Conservation (phyloP, 2,797 vertebrate species). For the Pseudopleuronectes americanus region DNA sequence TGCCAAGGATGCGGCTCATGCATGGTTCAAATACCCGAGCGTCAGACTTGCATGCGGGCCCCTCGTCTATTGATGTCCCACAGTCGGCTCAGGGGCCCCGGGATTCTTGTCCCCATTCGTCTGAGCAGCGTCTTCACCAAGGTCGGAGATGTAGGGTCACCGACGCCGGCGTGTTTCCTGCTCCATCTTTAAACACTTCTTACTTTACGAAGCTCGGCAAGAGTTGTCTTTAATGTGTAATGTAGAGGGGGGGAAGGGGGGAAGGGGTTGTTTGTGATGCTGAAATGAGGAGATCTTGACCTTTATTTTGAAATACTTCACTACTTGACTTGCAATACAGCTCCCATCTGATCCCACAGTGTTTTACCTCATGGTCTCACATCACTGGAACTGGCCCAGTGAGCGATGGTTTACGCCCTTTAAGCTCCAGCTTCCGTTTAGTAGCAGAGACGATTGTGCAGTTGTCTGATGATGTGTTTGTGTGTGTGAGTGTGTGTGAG, state of each 20-base stretch:
- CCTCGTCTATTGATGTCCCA: conserved; percentile 53
- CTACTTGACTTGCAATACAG: conserved; percentile 36
- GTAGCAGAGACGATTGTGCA: conserved; percentile 53
- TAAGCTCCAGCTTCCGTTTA: conserved; percentile 53
- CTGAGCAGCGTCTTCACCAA: conserved; percentile 61
- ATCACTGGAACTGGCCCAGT: conserved; percentile 52
- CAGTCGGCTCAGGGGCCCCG: conserved; percentile 70
- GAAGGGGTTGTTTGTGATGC: neutral
- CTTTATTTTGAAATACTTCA: conserved; percentile 25
- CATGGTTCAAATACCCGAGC: conserved; percentile 76
- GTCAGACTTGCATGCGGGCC: conserved; percentile 52
- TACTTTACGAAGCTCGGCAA: conserved; percentile 13
- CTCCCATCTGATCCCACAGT: conserved; percentile 17
- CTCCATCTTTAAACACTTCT: conserved; percentile 8
- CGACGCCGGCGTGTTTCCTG: conserved; percentile 1
- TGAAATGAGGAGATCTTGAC: neutral
- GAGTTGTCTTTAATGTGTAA: conserved; percentile 31
- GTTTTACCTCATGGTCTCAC: conserved; percentile 58
- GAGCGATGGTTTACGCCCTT: conserved; percentile 52
- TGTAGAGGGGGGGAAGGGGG: neutral
- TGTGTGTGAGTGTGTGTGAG: neutral
- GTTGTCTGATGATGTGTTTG: neutral
- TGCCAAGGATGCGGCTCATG: conserved; percentile 64
- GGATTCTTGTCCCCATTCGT: conserved; percentile 77
- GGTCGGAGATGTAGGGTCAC: conserved; percentile 44